A percentile compares a stretch with the other conserved stretches of the same genome.
Evolutionary conservation across 2,888 invertebrate species (phyloP).

Genomic region (Lithophane socia): DNA sequence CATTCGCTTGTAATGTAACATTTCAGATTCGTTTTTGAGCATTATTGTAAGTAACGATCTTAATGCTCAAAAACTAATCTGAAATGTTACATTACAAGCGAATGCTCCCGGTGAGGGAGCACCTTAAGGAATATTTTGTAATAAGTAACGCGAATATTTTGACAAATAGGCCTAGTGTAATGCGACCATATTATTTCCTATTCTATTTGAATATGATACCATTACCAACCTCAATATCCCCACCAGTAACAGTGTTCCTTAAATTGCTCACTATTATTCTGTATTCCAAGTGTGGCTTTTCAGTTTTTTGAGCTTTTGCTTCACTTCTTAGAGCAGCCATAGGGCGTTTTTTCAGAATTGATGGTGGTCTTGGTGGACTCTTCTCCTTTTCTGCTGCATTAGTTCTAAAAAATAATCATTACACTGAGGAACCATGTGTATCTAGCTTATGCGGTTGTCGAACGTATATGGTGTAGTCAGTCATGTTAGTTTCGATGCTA

Average conservation of each 20-base stretch:
- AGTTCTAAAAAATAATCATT: slow-evolving; percentile 71
- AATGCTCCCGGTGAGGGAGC: too few species aligned
- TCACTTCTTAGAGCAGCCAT: slow-evolving; percentile 85
- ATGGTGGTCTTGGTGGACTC: slow-evolving; percentile 86
- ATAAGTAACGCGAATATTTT: neutral
- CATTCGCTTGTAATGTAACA: too few species aligned
- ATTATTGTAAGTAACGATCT: too few species aligned
- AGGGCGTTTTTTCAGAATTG: slow-evolving; percentile 88
- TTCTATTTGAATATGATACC: neutral
- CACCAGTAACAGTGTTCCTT: slow-evolving; percentile 95
- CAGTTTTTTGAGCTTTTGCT: slow-evolving; percentile 76
- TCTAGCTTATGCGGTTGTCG: neutral
- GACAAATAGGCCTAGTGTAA: neutral
- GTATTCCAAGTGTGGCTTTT: slow-evolving; percentile 91
- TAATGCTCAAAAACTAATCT: too few species aligned
- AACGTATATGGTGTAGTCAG: neutral
- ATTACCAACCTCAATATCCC: slow-evolving; percentile 94
- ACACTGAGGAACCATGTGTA: neutral
- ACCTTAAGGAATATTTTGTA: neutral
- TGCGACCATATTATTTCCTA: neutral
- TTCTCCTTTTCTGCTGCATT: slow-evolving; percentile 77
- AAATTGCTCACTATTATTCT: slow-evolving; percentile 98
- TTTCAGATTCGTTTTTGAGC: too few species aligned
- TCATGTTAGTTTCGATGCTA: neutral
- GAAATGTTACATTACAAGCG: too few species aligned